These are phyloP conservation scores for Malurus leucopterus DNA, from an alignment of 2,797 vertebrate genomes.

Conservation along the genomic window DNA sequence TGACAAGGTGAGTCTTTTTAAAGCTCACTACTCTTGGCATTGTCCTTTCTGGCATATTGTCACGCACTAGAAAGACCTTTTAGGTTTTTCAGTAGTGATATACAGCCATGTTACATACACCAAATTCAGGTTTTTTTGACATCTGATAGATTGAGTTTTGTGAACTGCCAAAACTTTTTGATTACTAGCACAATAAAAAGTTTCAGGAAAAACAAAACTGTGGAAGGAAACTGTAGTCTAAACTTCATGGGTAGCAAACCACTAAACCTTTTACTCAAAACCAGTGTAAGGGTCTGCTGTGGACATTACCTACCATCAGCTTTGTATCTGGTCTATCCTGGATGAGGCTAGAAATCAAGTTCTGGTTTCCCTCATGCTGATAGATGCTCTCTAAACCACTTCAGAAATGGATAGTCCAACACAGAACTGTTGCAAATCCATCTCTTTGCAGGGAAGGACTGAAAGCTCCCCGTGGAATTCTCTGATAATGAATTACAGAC, in stretches of 20 bases:
- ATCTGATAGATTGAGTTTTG: background rate
- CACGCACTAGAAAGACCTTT: background rate
- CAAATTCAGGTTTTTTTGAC: background rate
- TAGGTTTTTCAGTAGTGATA: background rate
- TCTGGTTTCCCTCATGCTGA: background rate
- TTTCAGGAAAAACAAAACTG: conserved; percentile 7
- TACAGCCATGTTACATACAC: background rate
- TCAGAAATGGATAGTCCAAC: background rate
- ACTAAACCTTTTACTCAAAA: background rate
- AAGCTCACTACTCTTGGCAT: background rate
- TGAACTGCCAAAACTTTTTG: conserved; percentile 53
- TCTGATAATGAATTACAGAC: background rate
- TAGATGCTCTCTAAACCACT: background rate
- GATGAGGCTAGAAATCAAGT: background rate
- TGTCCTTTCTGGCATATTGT: background rate
- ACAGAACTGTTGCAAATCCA: background rate
- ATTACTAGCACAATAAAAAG: conserved; percentile 11
- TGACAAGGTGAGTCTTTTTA: conserved; percentile 11
- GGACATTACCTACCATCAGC: background rate
- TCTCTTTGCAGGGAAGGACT: background rate
- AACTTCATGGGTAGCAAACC: background rate
- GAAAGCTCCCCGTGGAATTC: background rate
- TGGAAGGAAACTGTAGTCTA: conserved; percentile 5
- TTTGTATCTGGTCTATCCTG: background rate
- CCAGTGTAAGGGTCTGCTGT: background rate